Evolutionary conservation across 2,797 vertebrate species (phyloP).

Genomic region (Dendrocincla tyrannina): DNA sequence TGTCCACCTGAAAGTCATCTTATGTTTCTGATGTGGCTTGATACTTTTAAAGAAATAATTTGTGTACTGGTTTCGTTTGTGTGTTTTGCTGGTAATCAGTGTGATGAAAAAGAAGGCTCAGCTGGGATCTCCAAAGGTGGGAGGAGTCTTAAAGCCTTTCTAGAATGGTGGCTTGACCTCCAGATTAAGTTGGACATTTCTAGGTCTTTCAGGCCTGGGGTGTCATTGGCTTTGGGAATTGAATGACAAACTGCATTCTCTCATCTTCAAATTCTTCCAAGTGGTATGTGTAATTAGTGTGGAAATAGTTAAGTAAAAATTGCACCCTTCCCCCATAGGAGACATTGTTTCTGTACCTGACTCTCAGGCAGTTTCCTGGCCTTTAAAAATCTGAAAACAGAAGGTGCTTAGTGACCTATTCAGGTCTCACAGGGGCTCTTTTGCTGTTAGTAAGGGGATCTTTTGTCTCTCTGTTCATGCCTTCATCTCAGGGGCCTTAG

Average conservation of each 20-base stretch:
- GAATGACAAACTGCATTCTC: rapidly evolving
- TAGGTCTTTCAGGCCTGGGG: not conserved
- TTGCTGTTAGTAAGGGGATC: not conserved
- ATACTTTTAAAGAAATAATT: not conserved
- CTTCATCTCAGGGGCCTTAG: not conserved
- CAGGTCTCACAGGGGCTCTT: not conserved
- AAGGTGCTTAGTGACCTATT: not conserved
- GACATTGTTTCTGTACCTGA: not conserved
- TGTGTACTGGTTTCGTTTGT: not conserved
- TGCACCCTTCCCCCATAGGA: not conserved
- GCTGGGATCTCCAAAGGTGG: not conserved
- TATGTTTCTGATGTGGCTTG: not conserved
- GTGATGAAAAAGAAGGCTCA: not conserved
- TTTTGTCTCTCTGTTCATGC: not conserved
- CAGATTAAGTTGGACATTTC: not conserved
- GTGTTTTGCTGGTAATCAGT: not conserved
- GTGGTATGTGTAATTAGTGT: not conserved
- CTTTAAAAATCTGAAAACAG: not conserved
- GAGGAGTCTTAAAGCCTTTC: not conserved
- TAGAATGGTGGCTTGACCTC: not conserved
- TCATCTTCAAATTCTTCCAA: not conserved
- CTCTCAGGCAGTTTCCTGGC: not conserved
- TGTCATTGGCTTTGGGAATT: not conserved
- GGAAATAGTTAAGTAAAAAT: not conserved
- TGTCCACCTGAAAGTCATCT: not conserved